Conservation (phyloP, 1,140 invertebrate species). For the Trachelipus rathkii region DNA sequence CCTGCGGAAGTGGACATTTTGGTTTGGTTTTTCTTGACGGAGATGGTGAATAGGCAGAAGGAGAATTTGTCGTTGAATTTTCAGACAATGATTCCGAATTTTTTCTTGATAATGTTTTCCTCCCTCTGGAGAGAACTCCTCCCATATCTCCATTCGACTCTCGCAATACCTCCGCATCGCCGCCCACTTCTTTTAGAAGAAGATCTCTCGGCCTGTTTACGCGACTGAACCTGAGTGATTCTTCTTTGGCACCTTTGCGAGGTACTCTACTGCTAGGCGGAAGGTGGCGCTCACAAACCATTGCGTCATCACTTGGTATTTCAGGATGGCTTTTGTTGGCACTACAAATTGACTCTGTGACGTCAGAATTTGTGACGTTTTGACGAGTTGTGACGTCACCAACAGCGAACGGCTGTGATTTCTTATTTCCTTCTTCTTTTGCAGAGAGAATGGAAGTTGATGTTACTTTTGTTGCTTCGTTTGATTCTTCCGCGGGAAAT, state of each 20-base stretch:
- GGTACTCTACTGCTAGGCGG: background rate
- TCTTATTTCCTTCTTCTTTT: background rate
- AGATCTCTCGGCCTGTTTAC: background rate
- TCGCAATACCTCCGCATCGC: background rate
- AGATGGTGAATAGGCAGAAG: background rate
- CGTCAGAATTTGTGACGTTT: background rate
- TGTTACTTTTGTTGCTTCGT: background rate
- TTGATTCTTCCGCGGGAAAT: constrained; percentile 19
- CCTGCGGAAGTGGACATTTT: constrained; percentile 22
- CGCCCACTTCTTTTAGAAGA: background rate
- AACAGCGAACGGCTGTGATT: background rate
- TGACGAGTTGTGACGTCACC: constrained; percentile 27
- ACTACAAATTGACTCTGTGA: background rate
- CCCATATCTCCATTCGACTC: constrained; percentile 31
- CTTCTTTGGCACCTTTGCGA: background rate
- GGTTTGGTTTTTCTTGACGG: background rate
- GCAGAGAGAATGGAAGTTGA: background rate
- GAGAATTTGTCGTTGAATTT: background rate
- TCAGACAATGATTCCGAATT: constrained; percentile 16
- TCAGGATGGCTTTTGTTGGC: constrained; percentile 35
- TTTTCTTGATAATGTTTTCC: constrained; percentile 20
- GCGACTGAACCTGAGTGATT: background rate
- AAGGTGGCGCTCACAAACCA: constrained; percentile 26
- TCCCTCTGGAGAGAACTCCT: constrained; percentile 38
- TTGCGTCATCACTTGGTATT: constrained; percentile 43